Evolutionary conservation across 2,888 invertebrate genomes (phyloP).

Genomic region (Melinaea marsaeus): DNA sequence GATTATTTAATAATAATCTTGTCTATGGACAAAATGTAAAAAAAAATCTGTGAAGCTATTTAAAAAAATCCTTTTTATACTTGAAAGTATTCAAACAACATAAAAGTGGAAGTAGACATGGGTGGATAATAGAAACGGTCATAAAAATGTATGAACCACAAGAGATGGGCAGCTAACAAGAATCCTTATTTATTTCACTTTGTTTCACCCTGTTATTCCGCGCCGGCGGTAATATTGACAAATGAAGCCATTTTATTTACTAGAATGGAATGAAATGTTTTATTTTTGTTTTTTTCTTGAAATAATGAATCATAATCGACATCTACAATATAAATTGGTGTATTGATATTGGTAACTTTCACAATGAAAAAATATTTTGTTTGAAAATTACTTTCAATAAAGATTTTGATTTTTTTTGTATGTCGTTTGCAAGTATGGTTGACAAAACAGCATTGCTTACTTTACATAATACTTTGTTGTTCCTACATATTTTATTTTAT

Average conservation of each 20-base stretch:
- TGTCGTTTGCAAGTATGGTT: too few species aligned
- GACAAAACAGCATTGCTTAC: too few species aligned
- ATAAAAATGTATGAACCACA: conserved; percentile 75
- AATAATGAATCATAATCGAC: neutral
- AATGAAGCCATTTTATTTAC: conserved; percentile 48
- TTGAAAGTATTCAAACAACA: neutral
- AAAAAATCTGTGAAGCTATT: too few species aligned
- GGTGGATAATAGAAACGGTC: conserved; percentile 65
- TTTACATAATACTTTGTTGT: too few species aligned
- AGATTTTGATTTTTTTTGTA: too few species aligned
- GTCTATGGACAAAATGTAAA: too few species aligned
- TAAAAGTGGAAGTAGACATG: conserved; percentile 49
- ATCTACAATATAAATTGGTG: neutral
- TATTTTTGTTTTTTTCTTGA: conserved; percentile 7
- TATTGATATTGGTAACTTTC: too few species aligned
- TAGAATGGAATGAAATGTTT: conserved; percentile 11
- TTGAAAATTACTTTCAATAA: too few species aligned
- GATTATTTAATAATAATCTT: too few species aligned
- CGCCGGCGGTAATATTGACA: conserved; percentile 73
- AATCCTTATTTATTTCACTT: conserved; percentile 36
- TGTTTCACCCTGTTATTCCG: conserved; percentile 67
- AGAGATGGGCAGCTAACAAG: conserved; percentile 66
- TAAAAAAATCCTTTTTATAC: neutral
- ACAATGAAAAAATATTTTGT: too few species aligned
- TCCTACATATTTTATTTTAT: too few species aligned